Evolutionary conservation across 2,797 vertebrate species (phyloP).

Genomic region (Squalus acanthias): DNA sequence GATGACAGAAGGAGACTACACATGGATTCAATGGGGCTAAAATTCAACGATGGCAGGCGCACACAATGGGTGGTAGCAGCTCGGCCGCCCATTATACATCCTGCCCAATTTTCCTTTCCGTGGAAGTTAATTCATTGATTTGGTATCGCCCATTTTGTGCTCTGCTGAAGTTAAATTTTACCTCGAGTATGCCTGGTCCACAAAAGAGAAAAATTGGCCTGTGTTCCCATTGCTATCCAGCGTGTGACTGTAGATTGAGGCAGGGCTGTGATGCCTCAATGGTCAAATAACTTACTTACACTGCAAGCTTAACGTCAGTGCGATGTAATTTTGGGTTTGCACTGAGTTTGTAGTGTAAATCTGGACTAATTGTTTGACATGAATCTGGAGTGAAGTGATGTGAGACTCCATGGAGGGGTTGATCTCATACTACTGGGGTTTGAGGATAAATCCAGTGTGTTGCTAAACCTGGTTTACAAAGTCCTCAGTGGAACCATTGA

Average conservation of each 20-base stretch:
- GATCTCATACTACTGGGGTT: neutral
- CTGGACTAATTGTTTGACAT: neutral
- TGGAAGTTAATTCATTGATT: neutral
- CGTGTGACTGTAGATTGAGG: neutral
- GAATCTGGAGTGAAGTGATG: neutral
- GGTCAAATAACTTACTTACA: neutral
- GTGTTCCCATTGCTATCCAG: neutral
- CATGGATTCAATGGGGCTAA: too few relatives aligned
- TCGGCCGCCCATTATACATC: too few relatives aligned
- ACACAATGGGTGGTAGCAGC: too few relatives aligned
- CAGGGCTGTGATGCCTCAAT: neutral
- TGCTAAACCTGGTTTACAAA: neutral
- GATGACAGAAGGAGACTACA: too few relatives aligned
- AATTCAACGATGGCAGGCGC: too few relatives aligned
- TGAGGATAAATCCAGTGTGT: neutral
- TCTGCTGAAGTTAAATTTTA: neutral
- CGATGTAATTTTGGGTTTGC: neutral
- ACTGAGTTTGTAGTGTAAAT: neutral
- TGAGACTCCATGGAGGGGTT: neutral
- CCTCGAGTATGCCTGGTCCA: too few relatives aligned
- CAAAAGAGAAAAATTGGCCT: neutral
- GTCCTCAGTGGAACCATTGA: neutral
- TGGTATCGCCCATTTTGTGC: neutral
- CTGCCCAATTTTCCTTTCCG: too few relatives aligned
- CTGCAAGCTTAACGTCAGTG: neutral